phyloP scores from a whole-genome alignment of 2,797 vertebrate genomes.

The Centroberyx gerrardi region DNA sequence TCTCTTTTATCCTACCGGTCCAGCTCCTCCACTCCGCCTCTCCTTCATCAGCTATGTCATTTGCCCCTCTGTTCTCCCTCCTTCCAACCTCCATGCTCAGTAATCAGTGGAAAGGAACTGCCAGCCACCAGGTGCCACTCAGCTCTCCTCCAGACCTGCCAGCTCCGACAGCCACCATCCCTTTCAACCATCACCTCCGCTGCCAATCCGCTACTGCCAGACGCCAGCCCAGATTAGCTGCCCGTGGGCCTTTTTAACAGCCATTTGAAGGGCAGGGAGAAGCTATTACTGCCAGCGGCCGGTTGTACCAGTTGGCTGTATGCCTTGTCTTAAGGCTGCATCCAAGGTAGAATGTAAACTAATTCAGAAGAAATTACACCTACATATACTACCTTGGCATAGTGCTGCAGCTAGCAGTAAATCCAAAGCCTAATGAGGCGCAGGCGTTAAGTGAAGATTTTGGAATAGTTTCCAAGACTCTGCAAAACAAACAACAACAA shows the following conservation, averaged over 20 bases:
- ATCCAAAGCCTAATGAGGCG: conserved; percentile 32
- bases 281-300: conserved; percentile 44
- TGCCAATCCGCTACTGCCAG: conserved; percentile 41
- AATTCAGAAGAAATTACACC: conserved; percentile 51
- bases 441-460: neutral
- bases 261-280: conserved; percentile 53
- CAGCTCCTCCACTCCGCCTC: neutral
- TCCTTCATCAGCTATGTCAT: neutral
- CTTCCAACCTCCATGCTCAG: conserved; percentile 9
- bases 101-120: conserved; percentile 37
- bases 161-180: conserved; percentile 16
- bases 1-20: neutral
- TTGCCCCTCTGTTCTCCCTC: conserved; percentile 1
- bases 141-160: conserved; percentile 4
- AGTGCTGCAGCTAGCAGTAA: neutral
- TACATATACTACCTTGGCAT: conserved; percentile 32
- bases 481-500: conserved; percentile 14
- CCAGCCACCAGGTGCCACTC: conserved; percentile 33
- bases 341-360: conserved; percentile 38
- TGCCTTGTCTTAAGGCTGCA: conserved; percentile 20
- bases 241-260: conserved; percentile 58
- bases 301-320: conserved; percentile 37
- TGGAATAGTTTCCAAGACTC: neutral
- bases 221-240: conserved; percentile 55
- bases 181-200: conserved; percentile 30